Base-by-base conservation (phyloP, 2,888 invertebrate species). In the Bombylius discolor region DNA sequence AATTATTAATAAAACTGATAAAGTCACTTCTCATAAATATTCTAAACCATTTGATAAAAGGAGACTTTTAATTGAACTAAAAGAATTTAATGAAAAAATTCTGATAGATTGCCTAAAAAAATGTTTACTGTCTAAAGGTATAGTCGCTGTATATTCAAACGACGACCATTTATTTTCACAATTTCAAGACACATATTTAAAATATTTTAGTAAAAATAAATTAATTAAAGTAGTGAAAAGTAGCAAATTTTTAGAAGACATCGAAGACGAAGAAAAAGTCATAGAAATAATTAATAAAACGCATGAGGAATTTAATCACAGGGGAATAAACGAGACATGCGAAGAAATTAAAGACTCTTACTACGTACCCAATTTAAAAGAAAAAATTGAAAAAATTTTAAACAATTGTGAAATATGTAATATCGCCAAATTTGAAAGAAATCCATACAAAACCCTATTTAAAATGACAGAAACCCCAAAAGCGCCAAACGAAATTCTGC, bases 361-460 rank as follows among this genome's bases (percentile, higher is more conserved):
- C n/a, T 57, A 59, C 47, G 42, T 36, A 11, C 58, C 56, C 34
- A 50, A 68, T 65, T 63, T 66, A 64, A 66, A 81, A 64, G 61
- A 82, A 65, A 3, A 82, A 84, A 67, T 82, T 80, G 64, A 79
- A 73, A 39, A 82, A 82, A 36, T 36, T 36, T 36, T 36, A 36
- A 36, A 36, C 8, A 36, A n/a, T n/a, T n/a, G n/a, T n/a, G n/a
- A n/a, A n/a, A n/a, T n/a, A n/a, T n/a, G n/a, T n/a, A n/a, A n/a
- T 36, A 36, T 8, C 5, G 36, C 49, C 4, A 58, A 55, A 36
- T 55, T 52, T 23, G 52, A 55, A 49, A 12, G 57, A n/a, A 34
- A 14, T 36, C 58, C 58, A 13, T 39, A 50, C 12, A 48, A 55
- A n/a, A n/a, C n/a, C n/a, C n/a, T n/a, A n/a, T n/a, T n/a, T n/a